Evolutionary conservation across 2,113 vertebrate genomes (phyloP), one percentile per base, ranked within the genome.

Genomic region (Danionella cerebrum): DNA sequence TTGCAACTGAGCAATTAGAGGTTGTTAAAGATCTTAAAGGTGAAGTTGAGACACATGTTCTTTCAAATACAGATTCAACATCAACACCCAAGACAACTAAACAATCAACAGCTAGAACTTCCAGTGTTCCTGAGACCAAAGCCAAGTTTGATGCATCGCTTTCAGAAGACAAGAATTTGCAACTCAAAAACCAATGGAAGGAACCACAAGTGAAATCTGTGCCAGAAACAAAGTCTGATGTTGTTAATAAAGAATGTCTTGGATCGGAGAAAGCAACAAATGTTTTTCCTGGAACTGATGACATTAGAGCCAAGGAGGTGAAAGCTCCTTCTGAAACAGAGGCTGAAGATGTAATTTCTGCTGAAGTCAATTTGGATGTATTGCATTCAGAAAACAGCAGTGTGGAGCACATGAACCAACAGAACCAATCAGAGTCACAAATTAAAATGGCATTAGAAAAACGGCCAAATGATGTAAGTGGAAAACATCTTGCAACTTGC

Each of bases 311-410:
- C n/a, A n/a, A n/a, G n/a, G n/a, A n/a, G n/a, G n/a, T n/a, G n/a
- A n/a, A n/a, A n/a, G n/a, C n/a, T n/a, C n/a, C n/a, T n/a, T 9
- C 19, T 57, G 53, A 57, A 35, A 38, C 4, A 1, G 22, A 57
- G 19, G 12, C 7, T 57, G 11, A 57, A 35, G 29, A 35, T 27
- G n/a, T n/a, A n/a, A n/a, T n/a, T n/a, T n/a, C n/a, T n/a, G 44
- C 63, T 57, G 54, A 70, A 47, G 67, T 65, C 74, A 69, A 42
- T n/a, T n/a, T n/a, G n/a, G n/a, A n/a, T 38, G 57, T 58, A 68
- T 67, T 33, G 31, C 24, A 1, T 12, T 12, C 38, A 36, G 57
- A 72, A 29, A 57, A 52, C 19, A 63, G 31, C 29, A 36, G 13
- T 36, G 13, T 38, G 19, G n/a, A n/a, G n/a, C n/a, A n/a, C n/a